These are phyloP conservation scores for Otus sunia DNA, from an alignment of 2,113 vertebrate species.

Conservation along the genomic window DNA sequence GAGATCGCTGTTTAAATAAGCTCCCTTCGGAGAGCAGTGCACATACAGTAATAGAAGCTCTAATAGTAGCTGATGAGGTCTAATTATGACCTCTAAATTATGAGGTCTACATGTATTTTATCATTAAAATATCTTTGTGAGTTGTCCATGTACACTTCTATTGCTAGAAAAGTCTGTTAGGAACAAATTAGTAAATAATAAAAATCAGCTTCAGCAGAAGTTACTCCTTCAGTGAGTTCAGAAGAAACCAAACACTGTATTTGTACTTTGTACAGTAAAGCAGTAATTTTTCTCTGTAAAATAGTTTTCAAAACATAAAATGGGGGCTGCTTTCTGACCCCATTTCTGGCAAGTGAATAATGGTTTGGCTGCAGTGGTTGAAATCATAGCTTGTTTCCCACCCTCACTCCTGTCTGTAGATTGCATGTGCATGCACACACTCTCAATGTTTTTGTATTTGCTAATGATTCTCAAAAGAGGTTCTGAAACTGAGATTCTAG, in stretches of 20 bases:
- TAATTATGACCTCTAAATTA: neutral
- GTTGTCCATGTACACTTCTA: neutral
- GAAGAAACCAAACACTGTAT: neutral
- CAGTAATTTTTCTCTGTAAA: neutral
- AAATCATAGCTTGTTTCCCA: neutral
- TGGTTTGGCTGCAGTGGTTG: neutral
- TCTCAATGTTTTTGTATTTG: neutral
- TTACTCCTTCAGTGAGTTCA: neutral
- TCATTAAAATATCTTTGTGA: neutral
- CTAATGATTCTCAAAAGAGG: neutral
- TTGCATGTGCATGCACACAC: neutral
- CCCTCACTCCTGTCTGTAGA: neutral
- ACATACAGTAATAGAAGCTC: neutral
- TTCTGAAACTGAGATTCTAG: neutral
- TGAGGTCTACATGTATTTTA: neutral
- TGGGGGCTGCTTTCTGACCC: neutral
- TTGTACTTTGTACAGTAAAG: neutral
- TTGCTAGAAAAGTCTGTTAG: neutral
- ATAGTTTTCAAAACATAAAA: neutral
- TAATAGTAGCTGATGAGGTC: neutral
- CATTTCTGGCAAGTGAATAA: neutral
- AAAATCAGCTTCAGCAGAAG: neutral
- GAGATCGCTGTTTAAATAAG: neutral
- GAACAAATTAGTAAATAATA: neutral
- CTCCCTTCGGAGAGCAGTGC: neutral